Evolutionary conservation across 92 coral and sea anemone genomes (phyloP), one percentile per base, ranked within the genome.

Genomic region (Diadumene lineata): DNA sequence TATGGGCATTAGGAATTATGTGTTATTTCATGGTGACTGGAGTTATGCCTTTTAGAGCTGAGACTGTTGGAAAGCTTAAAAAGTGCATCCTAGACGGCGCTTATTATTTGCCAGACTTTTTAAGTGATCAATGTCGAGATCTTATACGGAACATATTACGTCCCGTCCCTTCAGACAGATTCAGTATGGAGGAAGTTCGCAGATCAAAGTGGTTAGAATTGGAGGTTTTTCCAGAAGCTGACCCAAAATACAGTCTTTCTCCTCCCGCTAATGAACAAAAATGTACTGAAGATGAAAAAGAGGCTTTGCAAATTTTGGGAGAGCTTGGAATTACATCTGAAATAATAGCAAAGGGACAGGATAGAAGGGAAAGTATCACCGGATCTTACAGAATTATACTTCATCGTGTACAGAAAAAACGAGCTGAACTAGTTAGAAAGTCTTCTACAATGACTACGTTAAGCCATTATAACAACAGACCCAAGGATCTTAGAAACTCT

Each of bases 31-130:
- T 96, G 88, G 99, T 96, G 0, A 96, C 99, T 0, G 99, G 99
- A 16, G 97, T 96, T 24, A 96, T 96, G 99, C 99, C 99, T 0
- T 96, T 96, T 64, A 89, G 99, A 11, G 99, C 99, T 1, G 99
- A 96, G 71, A 96, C 99, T 4, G 99, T 96, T 2, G 99, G 99
- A 1, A 96, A 88, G 63, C 85, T 96, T 18, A 96, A 96, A 75
- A 96, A 96, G 67, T 96, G 91, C 68, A 96, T 96, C 31, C 72
- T 96, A 30, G 99, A 92, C 78, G 99, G 99, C 25, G 84, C 97
- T 0, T 96, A 84, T 69, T 96, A 85, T 63, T 80, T 96, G 82
- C 99, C 99, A 17, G 99, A 96, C 29, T 96, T 96, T 82, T 74
- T 96, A 60, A 62, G 96, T 43, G 99, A 96, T 68, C 85, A 82